Conservation (phyloP, 2,113 vertebrate species). For the Poeciliopsis prolifica region DNA sequence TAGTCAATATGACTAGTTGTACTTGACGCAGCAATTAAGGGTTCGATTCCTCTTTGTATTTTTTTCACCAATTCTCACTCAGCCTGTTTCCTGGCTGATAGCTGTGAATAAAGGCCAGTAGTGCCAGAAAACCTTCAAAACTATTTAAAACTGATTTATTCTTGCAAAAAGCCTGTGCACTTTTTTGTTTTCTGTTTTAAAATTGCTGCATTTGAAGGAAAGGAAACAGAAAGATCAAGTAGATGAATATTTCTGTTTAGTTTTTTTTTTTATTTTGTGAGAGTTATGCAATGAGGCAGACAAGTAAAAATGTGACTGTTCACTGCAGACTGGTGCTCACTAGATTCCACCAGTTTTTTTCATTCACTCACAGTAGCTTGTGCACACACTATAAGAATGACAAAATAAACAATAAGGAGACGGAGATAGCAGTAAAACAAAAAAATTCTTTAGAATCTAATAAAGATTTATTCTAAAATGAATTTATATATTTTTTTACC, state of each 20-base stretch:
- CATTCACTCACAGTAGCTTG: conserved; percentile 42
- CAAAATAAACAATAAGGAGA: not conserved
- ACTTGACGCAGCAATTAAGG: no score
- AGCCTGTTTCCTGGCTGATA: no score
- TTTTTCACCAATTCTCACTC: no score
- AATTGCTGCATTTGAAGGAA: not conserved
- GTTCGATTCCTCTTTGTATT: not conserved
- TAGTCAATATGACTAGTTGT: no score
- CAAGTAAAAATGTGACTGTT: conserved; percentile 59
- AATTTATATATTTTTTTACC: no score
- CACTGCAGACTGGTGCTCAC: conserved; percentile 53
- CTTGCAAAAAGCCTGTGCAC: no score
- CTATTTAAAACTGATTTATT: no score
- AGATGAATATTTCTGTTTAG: conserved; percentile 4
- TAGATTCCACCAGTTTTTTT: conserved; percentile 26
- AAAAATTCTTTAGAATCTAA: not conserved
- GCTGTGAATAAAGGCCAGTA: no score
- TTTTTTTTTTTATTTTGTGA: not conserved
- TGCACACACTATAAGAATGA: not conserved
- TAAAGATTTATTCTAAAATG: no score
- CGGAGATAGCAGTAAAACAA: not conserved
- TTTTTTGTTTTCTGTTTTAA: no score
- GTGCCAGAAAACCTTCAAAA: no score
- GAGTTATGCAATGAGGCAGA: conserved; percentile 38
- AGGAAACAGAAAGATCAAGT: not conserved